Base-by-base conservation (phyloP, 2,113 vertebrate genomes). In the Antechinus flavipes region DNA sequence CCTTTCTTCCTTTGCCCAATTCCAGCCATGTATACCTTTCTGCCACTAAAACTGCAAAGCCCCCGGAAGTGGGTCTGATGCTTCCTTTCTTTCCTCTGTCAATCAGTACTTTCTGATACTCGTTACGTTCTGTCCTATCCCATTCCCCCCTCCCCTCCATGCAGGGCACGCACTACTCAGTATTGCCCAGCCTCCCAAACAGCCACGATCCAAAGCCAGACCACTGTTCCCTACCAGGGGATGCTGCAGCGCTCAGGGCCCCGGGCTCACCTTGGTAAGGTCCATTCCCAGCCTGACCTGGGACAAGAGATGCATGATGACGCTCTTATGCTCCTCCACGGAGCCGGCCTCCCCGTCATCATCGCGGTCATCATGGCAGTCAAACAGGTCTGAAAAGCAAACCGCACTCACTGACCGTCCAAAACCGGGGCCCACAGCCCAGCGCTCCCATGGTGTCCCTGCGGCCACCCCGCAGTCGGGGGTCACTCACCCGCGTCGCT, bases 231-330 rank as follows among this genome's bases (percentile, higher is more conserved):
- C 6, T 56, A 56, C 55, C 6, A 56, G 24, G 0, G 55, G 76
- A 16, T 42, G 19, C 84, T n/a, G 10, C 9, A 14, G 76, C 12
- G 24, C 6, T 46, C 30, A 90, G 46, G 46, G 49, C 9, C 2
- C 23, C 90, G 2, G 10, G 46, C 94, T 98, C 98, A 99, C 99
- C 99, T 99, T 99, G 0, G 99, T 99, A 93, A 99, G 99, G 97
- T 99, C 99, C 99, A 99, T 99, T 92, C 99, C 99, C 96, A 99
- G 97, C 91, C 99, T 99, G 94, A 99, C 99, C 98, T 99, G 99
- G 89, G 99, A 99, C 94, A 99, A 98, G 14, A 99, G 99, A 97
- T 99, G 99, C 99, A 99, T 99, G 98, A 99, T 99, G 58, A 99
- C 99, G 50, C 99, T 99, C 98, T 99, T 99, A 97, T 99, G 99